phyloP scores from a whole-genome alignment of 2,888 invertebrate species.

The Xylocampa areola region DNA sequence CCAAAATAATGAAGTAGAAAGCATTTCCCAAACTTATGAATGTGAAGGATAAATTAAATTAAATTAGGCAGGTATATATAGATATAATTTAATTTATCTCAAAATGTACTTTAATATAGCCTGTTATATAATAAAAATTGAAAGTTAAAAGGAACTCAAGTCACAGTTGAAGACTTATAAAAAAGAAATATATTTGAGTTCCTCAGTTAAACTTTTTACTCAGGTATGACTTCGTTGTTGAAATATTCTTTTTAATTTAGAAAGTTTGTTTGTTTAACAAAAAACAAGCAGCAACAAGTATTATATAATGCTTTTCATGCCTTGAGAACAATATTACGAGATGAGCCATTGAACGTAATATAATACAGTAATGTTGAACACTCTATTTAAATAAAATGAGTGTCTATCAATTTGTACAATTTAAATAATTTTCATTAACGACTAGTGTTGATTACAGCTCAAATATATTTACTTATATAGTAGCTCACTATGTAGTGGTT shows the following conservation, averaged over 20 bases:
- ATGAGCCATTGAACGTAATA: constrained; percentile 23
- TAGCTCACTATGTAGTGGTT: no score
- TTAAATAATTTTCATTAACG: neutral
- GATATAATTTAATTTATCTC: no score
- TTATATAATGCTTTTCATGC: constrained; percentile 25
- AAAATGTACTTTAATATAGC: no score
- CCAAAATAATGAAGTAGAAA: no score
- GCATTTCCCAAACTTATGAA: no score
- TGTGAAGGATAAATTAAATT: no score
- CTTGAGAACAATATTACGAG: constrained; percentile 16
- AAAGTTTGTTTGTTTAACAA: constrained; percentile 19
- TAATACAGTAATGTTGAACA: constrained; percentile 22
- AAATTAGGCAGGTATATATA: no score
- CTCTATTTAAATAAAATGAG: constrained; percentile 5
- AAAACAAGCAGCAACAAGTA: constrained; percentile 33
- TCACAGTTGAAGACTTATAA: constrained; percentile 24
- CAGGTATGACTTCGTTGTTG: constrained; percentile 35
- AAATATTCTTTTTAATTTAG: constrained; percentile 40
- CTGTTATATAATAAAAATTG: no score
- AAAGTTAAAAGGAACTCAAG: constrained; percentile 41
- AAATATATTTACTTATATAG: no score
- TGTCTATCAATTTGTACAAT: constrained; percentile 5
- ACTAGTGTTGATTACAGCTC: constrained; percentile 2
- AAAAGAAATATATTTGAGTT: constrained; percentile 34
- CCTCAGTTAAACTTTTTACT: constrained; percentile 21